phyloP scores from a whole-genome alignment of 2,797 vertebrate genomes.

The Antrozous pallidus region DNA sequence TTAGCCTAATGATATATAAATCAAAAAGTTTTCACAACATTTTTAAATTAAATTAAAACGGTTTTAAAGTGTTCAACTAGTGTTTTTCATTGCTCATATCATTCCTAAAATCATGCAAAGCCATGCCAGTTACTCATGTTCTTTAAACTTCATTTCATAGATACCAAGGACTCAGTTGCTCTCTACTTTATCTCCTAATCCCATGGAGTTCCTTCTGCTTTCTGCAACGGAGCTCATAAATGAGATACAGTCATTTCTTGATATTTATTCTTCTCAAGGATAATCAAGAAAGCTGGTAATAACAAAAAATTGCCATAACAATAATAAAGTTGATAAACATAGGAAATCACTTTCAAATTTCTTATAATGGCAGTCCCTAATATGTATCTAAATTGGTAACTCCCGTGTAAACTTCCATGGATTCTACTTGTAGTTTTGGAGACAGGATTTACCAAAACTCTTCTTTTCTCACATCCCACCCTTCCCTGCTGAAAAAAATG shows the following conservation, averaged over 20 bases:
- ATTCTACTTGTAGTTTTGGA: background rate
- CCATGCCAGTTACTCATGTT: background rate
- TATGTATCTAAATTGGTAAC: background rate
- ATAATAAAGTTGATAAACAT: background rate
- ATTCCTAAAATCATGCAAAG: background rate
- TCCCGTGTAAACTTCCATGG: background rate
- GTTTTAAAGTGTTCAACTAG: background rate
- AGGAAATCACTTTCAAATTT: background rate
- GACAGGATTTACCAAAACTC: background rate
- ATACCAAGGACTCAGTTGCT: background rate
- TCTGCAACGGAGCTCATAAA: background rate
- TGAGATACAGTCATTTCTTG: background rate
- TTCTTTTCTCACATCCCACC: background rate
- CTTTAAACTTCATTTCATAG: background rate
- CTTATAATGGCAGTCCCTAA: background rate
- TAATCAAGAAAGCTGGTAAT: background rate
- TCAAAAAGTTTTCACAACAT: background rate
- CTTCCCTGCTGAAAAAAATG: background rate
- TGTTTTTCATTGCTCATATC: background rate
- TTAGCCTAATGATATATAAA: background rate
- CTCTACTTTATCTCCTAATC: background rate
- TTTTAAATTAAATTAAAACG: conserved; percentile 13
- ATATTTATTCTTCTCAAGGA: background rate
- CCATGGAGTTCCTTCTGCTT: background rate
- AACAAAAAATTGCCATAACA: background rate